Evolutionary conservation across 1,140 invertebrate genomes (phyloP).

Genomic region (Cyrtorhinus lividipennis): DNA sequence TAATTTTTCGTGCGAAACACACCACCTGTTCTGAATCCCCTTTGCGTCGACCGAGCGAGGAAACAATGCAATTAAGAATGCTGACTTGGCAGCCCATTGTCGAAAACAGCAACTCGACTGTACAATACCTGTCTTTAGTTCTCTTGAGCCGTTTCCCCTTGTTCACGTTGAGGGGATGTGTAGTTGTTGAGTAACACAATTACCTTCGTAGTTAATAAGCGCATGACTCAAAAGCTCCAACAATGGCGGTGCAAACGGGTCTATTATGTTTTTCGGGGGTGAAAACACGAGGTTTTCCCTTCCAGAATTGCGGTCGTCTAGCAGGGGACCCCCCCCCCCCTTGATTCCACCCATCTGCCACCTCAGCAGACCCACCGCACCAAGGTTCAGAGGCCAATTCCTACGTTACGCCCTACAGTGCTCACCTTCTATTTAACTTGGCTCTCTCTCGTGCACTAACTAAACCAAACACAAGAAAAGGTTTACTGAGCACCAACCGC

Average conservation of each 20-base stretch:
- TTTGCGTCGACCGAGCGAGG: neutral
- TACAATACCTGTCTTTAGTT: neutral
- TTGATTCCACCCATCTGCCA: too few relatives aligned
- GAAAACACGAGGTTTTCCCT: neutral
- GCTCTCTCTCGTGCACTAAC: neutral
- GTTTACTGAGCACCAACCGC: too few relatives aligned
- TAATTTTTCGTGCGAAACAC: neutral
- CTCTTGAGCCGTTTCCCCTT: neutral
- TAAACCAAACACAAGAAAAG: neutral
- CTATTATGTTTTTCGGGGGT: neutral
- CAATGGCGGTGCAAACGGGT: neutral
- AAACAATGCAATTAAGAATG: constrained; percentile 7
- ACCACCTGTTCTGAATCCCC: neutral
- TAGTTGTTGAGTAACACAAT: neutral
- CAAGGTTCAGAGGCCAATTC: too few relatives aligned
- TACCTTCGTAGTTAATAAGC: neutral
- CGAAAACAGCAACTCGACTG: neutral
- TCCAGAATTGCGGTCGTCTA: too few relatives aligned
- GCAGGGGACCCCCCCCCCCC: too few relatives aligned
- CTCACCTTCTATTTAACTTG: neutral
- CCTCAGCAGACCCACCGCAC: too few relatives aligned
- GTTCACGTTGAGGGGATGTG: too few relatives aligned
- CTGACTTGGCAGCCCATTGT: constrained; percentile 5
- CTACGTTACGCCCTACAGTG: too few relatives aligned
- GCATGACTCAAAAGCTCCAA: constrained; percentile 1